A percentile compares a stretch with the other conserved stretches of the same genome.
phyloP scores from a whole-genome alignment of 2,113 vertebrate species.

The Rissa tridactyla region DNA sequence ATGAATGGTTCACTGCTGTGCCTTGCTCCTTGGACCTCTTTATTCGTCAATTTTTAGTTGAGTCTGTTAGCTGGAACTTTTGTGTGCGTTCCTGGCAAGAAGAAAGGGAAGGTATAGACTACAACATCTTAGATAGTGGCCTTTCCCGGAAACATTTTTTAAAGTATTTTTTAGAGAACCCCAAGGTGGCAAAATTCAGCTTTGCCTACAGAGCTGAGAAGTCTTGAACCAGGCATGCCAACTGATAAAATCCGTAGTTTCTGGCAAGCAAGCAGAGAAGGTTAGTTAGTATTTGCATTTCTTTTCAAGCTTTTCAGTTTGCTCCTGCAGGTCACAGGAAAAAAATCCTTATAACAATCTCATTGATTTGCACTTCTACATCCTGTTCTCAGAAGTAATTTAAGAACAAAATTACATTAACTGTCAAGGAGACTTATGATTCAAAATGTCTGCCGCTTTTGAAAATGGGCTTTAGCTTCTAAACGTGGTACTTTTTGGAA shows the following conservation, averaged over 20 bases:
- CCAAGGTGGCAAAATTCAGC: neutral
- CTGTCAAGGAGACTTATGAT: neutral
- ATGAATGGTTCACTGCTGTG: neutral
- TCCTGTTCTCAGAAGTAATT: neutral
- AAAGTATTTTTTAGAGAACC: neutral
- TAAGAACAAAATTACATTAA: neutral
- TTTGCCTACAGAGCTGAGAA: neutral
- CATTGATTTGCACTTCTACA: neutral
- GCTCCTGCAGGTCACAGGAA: neutral
- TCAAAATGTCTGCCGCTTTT: neutral
- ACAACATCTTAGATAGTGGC: neutral
- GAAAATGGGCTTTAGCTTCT: neutral
- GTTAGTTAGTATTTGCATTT: neutral
- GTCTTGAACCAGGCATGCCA: neutral
- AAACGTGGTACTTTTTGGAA: neutral
- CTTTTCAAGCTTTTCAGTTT: neutral
- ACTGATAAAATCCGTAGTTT: neutral
- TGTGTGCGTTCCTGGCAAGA: neutral
- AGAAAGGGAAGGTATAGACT: neutral
- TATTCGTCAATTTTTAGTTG: neutral
- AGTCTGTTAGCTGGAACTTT: neutral
- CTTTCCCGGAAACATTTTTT: neutral
- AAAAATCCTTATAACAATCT: neutral
- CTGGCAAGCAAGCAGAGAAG: neutral
- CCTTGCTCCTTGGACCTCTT: neutral